Conservation (phyloP, 1,140 invertebrate species). For the Drosophila ohnishii region DNA sequence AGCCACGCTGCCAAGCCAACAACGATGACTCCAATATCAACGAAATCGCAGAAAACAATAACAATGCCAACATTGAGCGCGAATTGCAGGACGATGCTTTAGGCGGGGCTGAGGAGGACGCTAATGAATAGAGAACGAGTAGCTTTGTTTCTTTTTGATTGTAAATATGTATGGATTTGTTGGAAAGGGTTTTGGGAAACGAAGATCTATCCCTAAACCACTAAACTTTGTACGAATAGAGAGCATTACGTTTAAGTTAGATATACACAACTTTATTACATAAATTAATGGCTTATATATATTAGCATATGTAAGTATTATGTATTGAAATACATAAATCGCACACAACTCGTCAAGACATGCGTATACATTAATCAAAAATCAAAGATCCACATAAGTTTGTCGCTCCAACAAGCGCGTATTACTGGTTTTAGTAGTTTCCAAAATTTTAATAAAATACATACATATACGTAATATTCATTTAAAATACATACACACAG, state of each 20-base stretch:
- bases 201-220: constrained; percentile 1
- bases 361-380: constrained; percentile 45
- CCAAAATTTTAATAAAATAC: constrained; percentile 50
- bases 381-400: constrained; percentile 38
- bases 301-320: constrained; percentile 58
- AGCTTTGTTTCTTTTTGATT: neutral
- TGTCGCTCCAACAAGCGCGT: constrained; percentile 32
- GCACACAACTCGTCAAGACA: constrained; percentile 61
- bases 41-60: constrained; percentile 82
- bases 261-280: constrained; percentile 80
- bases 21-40: constrained; percentile 74
- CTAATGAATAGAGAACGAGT: constrained; percentile 24
- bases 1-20: constrained; percentile 31
- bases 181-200: neutral
- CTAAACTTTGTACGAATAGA: constrained; percentile 14
- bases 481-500: constrained; percentile 51
- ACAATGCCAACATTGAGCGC: constrained; percentile 81
- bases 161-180: constrained; percentile 24
- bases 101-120: constrained; percentile 58
- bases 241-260: constrained; percentile 46
- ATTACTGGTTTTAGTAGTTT: constrained; percentile 46
- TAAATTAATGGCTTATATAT: constrained; percentile 73
- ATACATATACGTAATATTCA: constrained; percentile 46
- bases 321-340: constrained; percentile 74
- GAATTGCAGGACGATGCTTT: constrained; percentile 74